phyloP scores from a whole-genome alignment of 2,888 invertebrate genomes.

The Idaea biselata region DNA sequence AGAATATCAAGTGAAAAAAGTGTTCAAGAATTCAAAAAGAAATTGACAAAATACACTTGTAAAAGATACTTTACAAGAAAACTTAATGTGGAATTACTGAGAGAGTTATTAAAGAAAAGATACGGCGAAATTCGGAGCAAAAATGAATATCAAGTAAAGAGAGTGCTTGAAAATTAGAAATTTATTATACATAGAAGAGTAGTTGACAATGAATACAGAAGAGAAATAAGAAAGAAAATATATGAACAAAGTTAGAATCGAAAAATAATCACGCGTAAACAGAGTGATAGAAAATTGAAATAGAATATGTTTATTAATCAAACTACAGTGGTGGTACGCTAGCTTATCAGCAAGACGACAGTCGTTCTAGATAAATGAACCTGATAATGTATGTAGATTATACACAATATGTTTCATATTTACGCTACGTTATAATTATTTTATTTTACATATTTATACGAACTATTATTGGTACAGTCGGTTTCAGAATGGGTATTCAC shows the following conservation, averaged over 20 bases:
- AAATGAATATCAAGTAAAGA: no score
- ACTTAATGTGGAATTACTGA: no score
- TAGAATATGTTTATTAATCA: not conserved
- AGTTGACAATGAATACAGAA: constrained; percentile 34
- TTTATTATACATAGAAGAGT: no score
- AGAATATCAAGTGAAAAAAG: no score
- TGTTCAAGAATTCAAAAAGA: no score
- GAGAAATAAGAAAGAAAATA: not conserved
- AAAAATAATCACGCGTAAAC: constrained; percentile 1
- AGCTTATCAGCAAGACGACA: not conserved
- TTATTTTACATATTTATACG: not conserved
- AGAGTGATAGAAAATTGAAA: constrained; percentile 7
- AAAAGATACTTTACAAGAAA: no score
- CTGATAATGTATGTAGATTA: constrained; percentile 1
- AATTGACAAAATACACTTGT: no score
- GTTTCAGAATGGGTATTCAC: no score
- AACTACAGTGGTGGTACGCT: not conserved
- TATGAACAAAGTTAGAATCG: not conserved
- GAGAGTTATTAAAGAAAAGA: no score
- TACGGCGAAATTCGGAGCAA: no score
- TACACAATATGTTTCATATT: constrained; percentile 3
- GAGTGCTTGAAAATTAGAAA: no score
- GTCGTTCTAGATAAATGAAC: not conserved
- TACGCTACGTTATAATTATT: not conserved
- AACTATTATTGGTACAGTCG: not conserved